These are phyloP conservation scores for Alentia gelatinosa DNA, from an alignment of 2,888 invertebrate genomes.

Conservation along the genomic window DNA sequence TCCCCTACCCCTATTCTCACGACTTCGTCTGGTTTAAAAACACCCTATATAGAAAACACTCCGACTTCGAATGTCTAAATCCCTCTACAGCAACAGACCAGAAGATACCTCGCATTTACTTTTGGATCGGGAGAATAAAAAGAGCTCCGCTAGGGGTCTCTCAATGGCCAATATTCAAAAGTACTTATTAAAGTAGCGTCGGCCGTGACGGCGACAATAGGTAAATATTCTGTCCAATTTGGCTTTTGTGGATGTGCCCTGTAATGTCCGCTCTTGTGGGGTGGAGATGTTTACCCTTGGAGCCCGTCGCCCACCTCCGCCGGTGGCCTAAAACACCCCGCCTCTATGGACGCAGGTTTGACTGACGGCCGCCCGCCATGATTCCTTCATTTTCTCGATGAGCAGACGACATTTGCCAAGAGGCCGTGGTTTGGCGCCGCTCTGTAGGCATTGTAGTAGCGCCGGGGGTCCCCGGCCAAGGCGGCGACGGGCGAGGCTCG, in stretches of 20 bases:
- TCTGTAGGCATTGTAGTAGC: background rate
- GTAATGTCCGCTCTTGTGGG: background rate
- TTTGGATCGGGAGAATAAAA: background rate
- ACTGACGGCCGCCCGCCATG: background rate
- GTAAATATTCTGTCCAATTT: slow-evolving; percentile 8
- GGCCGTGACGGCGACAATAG: background rate
- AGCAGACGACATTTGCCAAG: background rate
- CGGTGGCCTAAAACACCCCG: background rate
- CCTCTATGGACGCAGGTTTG: too few species aligned
- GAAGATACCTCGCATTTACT: background rate
- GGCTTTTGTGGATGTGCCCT: background rate
- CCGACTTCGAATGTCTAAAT: background rate
- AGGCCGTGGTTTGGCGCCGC: background rate
- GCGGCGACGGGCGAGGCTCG: background rate
- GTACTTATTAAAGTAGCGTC: background rate
- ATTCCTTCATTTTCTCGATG: background rate
- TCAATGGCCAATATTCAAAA: background rate
- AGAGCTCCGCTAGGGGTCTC: background rate
- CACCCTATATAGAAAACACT: background rate
- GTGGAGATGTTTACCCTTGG: background rate
- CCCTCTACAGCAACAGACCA: background rate
- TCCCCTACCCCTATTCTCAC: too few species aligned
- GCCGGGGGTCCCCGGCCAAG: background rate
- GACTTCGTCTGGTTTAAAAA: background rate
- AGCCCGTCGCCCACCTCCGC: background rate